Evolutionary conservation across 2,797 vertebrate species (phyloP).

Genomic region (Euphonia xanthogaster): DNA sequence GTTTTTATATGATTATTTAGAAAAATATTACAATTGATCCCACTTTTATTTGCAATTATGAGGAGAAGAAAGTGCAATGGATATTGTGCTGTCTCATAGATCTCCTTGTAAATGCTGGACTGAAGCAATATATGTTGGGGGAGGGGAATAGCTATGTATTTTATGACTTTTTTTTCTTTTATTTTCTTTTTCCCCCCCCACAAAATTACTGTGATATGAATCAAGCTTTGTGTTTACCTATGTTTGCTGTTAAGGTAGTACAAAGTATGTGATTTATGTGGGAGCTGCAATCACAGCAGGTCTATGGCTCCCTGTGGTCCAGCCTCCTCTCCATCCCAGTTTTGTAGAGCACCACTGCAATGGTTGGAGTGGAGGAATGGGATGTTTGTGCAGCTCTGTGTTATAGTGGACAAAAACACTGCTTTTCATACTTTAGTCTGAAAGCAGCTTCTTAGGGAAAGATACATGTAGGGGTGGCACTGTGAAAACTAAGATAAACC

Average conservation of each 20-base stretch:
- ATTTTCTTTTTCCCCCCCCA: not conserved
- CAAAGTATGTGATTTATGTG: not conserved
- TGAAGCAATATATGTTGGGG: not conserved
- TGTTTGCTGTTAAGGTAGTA: constrained; percentile 29
- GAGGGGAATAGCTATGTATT: not conserved
- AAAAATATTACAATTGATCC: not conserved
- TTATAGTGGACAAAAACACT: not conserved
- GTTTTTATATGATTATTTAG: not conserved
- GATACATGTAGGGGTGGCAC: not conserved
- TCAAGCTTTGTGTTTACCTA: not conserved
- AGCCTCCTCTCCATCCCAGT: not conserved
- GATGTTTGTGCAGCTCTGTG: not conserved
- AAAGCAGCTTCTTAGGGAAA: not conserved
- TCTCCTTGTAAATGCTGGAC: not conserved
- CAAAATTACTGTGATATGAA: not conserved
- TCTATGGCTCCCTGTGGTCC: not conserved
- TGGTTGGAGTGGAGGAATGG: not conserved
- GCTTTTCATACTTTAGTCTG: not conserved
- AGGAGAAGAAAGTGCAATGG: not conserved
- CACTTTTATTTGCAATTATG: not conserved
- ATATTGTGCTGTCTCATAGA: not conserved
- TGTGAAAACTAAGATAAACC: not conserved
- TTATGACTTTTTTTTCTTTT: not conserved
- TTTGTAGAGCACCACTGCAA: not conserved
- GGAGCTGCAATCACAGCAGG: not conserved